A percentile compares a stretch with the other conserved stretches of the same genome.
phyloP scores from a whole-genome alignment of 2,888 invertebrate species.

The Drosophila mimica region DNA sequence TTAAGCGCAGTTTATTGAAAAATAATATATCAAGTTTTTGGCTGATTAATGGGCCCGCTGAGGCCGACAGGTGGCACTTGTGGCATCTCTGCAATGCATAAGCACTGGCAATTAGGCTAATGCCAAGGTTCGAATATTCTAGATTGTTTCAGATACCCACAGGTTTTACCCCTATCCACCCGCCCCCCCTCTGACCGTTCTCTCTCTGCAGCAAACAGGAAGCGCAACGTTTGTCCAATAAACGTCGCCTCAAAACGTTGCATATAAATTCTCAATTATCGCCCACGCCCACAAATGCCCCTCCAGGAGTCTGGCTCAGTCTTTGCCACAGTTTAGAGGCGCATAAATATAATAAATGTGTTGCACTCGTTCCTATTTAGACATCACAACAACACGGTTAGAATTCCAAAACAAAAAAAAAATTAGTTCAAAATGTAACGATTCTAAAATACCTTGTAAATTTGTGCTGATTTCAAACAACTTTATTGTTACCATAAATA shows the following conservation, averaged over 20 bases:
- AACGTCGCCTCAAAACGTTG: conserved; percentile 71
- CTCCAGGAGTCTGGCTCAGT: conserved; percentile 51
- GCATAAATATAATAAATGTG: conserved; percentile 58
- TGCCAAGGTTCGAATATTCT: conserved; percentile 37
- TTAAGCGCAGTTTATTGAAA: conserved; percentile 77
- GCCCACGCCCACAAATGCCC: conserved; percentile 66
- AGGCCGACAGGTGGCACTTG: conserved; percentile 62
- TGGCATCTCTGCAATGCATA: conserved; percentile 28
- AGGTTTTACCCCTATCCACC: not conserved
- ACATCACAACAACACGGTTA: conserved; percentile 57
- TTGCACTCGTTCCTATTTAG: conserved; percentile 63
- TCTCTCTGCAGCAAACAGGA: conserved; percentile 51
- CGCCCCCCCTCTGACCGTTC: no score
- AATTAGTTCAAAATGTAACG: not conserved
- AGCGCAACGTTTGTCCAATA: conserved; percentile 70
- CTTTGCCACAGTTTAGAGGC: conserved; percentile 60
- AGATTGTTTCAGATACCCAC: conserved; percentile 29
- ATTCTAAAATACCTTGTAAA: conserved; percentile 19
- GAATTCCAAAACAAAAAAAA: not conserved
- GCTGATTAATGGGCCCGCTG: conserved; percentile 70
- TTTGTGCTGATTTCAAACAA: not conserved
- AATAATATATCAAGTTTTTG: conserved; percentile 49
- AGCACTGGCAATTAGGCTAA: conserved; percentile 57
- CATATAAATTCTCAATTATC: conserved; percentile 78
- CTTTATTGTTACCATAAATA: not conserved